phyloP scores from a whole-genome alignment of 2,888 invertebrate species.

The Troides aeacus region DNA sequence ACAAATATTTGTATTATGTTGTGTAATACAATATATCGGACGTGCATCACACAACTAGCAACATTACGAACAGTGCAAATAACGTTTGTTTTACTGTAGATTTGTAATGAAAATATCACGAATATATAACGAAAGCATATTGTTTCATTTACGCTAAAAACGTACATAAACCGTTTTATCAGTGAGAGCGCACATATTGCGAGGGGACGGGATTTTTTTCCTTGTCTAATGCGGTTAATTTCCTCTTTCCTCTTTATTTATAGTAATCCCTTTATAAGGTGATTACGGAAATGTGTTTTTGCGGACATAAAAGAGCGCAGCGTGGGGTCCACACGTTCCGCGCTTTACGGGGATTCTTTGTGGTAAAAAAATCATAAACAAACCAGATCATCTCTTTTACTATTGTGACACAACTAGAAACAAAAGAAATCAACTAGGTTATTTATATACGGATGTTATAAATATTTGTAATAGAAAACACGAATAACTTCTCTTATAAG shows the following conservation, averaged over 20 bases:
- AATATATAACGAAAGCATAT: slow-evolving; percentile 66
- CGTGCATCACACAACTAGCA: slow-evolving; percentile 17
- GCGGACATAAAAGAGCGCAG: slow-evolving; percentile 78
- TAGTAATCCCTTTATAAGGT: slow-evolving; percentile 81
- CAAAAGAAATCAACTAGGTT: not conserved
- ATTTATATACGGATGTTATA: no score
- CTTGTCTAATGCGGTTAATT: slow-evolving; percentile 78
- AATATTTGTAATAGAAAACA: no score
- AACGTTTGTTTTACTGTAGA: slow-evolving; percentile 35
- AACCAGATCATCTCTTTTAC: slow-evolving; percentile 30
- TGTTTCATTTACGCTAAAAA: slow-evolving; percentile 74
- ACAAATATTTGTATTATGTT: no score
- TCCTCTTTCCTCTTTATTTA: slow-evolving; percentile 81
- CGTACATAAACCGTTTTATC: slow-evolving; percentile 75
- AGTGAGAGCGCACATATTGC: slow-evolving; percentile 78
- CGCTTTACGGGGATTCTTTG: slow-evolving; percentile 54
- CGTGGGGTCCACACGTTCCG: slow-evolving; percentile 59
- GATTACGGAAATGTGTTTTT: slow-evolving; percentile 80
- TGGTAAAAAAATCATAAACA: slow-evolving; percentile 43
- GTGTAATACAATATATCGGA: not conserved
- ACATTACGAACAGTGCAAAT: not conserved
- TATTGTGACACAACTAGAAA: not conserved
- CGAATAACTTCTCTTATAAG: no score
- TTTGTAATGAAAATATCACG: slow-evolving; percentile 37
- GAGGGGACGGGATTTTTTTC: slow-evolving; percentile 73